Evolutionary conservation across 2,888 invertebrate genomes (phyloP), one percentile per base, ranked within the genome.

Genomic region (Torymus auratus): DNA sequence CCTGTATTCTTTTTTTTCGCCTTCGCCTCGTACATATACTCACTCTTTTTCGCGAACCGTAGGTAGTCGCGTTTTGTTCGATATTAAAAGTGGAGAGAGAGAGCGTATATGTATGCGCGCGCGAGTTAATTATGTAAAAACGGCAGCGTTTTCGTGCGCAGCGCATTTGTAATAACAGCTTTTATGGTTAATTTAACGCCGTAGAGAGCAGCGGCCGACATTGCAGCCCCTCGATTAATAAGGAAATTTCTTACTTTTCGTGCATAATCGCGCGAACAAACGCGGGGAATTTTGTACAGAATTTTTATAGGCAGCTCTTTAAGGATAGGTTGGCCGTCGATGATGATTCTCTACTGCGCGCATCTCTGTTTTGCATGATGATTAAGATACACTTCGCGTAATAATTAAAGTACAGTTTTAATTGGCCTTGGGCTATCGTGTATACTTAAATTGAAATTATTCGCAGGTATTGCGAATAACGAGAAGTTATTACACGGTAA

Each of bases 141-240:
- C 56, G 17, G n/a, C n/a, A 14, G 10, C 50, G 52, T 71, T 67
- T 52, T 65, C 65, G 53, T 69, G 55, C 72, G 53, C 41, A 41
- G 11, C 56, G 71, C 53, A 61, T 61, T 72, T 50, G 68, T 81
- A 81, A 77, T 81, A 75, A 81, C 67, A 81, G 72, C 81, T 81
- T 81, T 77, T 73, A 81, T 69, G 81, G 71, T 81, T 73, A 81
- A 81, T 81, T 81, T 81, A 81, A 73, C 81, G 50, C 55, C 23
- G n/a, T n/a, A 3, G 64, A 55, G 20, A 58, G 64, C 2, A 15
- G 58, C 0, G 41, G 41, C 41, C 41, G 41, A 1, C 1, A 2
- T 2, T 20, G 20, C 20, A 20, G 20, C 20, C 41, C 4, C 28
- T 41, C 41, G 41, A 41, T 41, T 41, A 41, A 41, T 41, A 41